Conservation (phyloP, 2,113 vertebrate genomes). For the Callocephalon fimbriatum region DNA sequence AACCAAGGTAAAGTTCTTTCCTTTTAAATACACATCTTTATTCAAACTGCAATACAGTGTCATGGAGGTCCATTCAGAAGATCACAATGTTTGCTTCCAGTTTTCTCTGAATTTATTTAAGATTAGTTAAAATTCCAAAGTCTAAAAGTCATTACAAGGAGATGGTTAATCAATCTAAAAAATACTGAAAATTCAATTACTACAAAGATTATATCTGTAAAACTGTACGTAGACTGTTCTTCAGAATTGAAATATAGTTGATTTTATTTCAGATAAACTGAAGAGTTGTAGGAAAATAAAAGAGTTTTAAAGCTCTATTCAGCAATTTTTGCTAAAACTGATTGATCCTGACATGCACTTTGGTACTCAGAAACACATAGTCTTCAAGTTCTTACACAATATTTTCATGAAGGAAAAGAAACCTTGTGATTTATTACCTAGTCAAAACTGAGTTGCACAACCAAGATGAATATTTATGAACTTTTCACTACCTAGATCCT, state of each 20-base stretch:
- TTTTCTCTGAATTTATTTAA: neutral
- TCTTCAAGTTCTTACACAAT: neutral
- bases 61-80: neutral
- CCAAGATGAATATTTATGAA: slow-evolving; percentile 37
- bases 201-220: neutral
- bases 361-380: neutral
- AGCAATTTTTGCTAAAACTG: neutral
- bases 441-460: slow-evolving; percentile 15
- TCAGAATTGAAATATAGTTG: neutral
- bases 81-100: accelerated
- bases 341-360: neutral
- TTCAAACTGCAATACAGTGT: neutral
- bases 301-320: neutral
- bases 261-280: neutral
- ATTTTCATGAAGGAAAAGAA: neutral
- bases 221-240: neutral
- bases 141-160: neutral
- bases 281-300: neutral
- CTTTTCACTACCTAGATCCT: neutral
- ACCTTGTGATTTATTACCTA: slow-evolving; percentile 4
- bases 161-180: neutral
- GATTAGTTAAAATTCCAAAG: neutral
- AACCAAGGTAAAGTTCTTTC: neutral
- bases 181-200: neutral
- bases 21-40: neutral